Base-by-base conservation (phyloP, 1,140 invertebrate genomes). In the Trissolcus basalis region DNA sequence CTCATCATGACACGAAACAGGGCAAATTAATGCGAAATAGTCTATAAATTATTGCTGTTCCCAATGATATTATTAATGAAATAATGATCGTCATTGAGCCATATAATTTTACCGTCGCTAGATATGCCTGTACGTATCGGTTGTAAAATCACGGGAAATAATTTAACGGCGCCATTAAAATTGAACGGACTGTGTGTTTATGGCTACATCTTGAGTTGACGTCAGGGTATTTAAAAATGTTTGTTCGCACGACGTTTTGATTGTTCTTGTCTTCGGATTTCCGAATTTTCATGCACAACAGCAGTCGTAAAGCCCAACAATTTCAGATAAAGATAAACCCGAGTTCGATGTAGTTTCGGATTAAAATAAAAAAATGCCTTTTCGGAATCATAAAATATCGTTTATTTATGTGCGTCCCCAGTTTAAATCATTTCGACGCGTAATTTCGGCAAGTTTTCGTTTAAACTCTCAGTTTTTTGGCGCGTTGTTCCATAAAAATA, bases 291-390 rank as follows among this genome's bases (percentile, higher is more conserved):
- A 45, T 56, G 51, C 14, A 39, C 36, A 6, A 35, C 33, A 35
- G 36, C 9, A 9, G 9, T 11, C 68, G 59, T 71, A 61, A 70
- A 60, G 43, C 19, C 32, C 16, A 44, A 47, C 27, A 56, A 49
- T 56, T 33, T 33, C 13, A 69, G 48, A 56, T 68, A 39, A 39
- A 58, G 56, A 69, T 53, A 70, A 70, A 70, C 67, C 48, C 13
- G 67, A 49, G 60, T 55, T 39, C 14, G 48, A 27, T 27, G 36
- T 32, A 9, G 48, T 48, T 15, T 50, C 13, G 12, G 13, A 41
- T 61, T 54, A 70, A 35, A 55, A 19, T 36, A 45, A 19, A 32
- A 13, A 60, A 59, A 45, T 48, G 27, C 44, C n/a, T n/a, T 70
- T 68, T 48, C 15, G 39, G 13, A 48, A 41, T 68, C 39, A 68